Conservation (phyloP, 2,888 invertebrate genomes). For the Ryuthela nishihirai region DNA sequence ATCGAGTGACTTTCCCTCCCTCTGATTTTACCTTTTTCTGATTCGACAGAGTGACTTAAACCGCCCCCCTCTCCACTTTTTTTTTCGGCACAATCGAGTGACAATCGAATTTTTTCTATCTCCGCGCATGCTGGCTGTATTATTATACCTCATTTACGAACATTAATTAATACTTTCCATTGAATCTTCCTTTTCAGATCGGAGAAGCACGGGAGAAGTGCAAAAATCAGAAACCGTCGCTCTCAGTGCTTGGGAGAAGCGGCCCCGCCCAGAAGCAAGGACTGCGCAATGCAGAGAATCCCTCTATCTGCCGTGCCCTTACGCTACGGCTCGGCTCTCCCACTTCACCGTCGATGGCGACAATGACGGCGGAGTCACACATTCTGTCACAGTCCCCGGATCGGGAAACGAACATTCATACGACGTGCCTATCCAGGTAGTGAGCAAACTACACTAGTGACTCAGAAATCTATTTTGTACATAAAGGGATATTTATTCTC, state of each 20-base stretch:
- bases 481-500: no score
- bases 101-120: no score
- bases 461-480: conserved; percentile 1
- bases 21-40: no score
- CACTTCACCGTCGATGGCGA: conserved; percentile 36
- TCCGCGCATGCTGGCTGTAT: no score
- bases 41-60: no score
- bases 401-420: conserved; percentile 32
- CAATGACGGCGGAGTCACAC: conserved; percentile 17
- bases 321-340: conserved; percentile 31
- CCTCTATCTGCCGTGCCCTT: conserved; percentile 33
- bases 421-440: conserved; percentile 36
- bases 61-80: no score
- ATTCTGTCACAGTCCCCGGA: conserved; percentile 5
- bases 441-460: conserved; percentile 29
- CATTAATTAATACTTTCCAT: no score
- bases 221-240: conserved; percentile 30
- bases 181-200: no score
- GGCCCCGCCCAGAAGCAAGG: conserved; percentile 17
- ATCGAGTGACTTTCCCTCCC: no score
- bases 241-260: conserved; percentile 34
- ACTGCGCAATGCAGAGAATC: conserved; percentile 31
- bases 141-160: no score
- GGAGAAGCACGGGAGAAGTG: conserved; percentile 30
- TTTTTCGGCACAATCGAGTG: no score